Evolutionary conservation across 2,888 invertebrate genomes (phyloP).

Genomic region (Drosophila antonietae): DNA sequence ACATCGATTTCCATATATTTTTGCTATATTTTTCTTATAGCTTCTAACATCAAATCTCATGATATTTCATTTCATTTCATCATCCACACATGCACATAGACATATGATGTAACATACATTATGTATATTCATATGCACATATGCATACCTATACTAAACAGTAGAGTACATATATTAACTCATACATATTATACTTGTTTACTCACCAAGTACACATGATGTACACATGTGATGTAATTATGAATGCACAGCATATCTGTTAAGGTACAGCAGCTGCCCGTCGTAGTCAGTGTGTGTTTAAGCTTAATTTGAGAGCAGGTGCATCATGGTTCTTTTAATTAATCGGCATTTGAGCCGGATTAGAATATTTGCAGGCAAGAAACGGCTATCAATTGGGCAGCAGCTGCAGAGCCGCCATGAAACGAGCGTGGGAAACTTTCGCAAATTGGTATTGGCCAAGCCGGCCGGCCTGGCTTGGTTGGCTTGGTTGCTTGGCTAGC

Average conservation of each 20-base stretch:
- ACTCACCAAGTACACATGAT: neutral
- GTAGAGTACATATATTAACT: too few species aligned
- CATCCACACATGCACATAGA: neutral
- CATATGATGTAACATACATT: neutral
- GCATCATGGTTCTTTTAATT: conserved; percentile 46
- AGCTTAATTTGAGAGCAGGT: neutral
- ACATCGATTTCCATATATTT: neutral
- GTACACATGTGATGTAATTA: neutral
- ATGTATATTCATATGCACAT: too few species aligned
- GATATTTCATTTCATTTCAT: neutral
- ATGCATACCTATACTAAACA: neutral
- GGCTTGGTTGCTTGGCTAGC: neutral
- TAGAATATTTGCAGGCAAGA: conserved; percentile 59
- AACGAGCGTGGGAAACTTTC: conserved; percentile 51
- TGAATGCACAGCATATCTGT: too few species aligned
- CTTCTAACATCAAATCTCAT: too few species aligned
- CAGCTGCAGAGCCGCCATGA: conserved; percentile 41
- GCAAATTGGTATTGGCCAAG: conserved; percentile 46
- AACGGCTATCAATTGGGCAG: conserved; percentile 46
- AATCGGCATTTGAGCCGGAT: conserved; percentile 55
- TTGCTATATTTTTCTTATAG: too few species aligned
- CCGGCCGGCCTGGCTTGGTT: conserved; percentile 2
- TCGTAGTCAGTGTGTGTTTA: neutral
- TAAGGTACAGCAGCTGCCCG: neutral
- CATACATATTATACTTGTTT: too few species aligned